Evolutionary conservation across 2,888 invertebrate species (phyloP), one percentile per base, ranked within the genome.

Genomic region (Drosophila mettleri): DNA sequence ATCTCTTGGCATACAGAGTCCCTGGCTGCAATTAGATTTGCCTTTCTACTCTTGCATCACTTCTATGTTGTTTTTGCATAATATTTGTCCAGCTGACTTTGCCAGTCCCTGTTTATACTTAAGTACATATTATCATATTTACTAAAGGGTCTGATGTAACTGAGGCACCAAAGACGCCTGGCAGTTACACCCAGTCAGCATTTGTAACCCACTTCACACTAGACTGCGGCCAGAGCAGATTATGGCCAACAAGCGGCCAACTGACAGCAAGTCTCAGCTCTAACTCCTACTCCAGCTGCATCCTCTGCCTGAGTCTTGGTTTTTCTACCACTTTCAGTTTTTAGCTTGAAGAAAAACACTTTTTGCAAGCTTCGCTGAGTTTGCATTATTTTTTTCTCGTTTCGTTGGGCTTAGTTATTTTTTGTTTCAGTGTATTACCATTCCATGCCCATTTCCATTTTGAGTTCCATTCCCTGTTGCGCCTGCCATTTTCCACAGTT

Each of bases 351-450:
- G 68, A 66, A 80, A 73, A 80, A 80, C 70, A 52, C 60, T 85
- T 78, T 79, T 82, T 72, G 80, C 77, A 84, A 86, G 88, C 88
- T 86, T 88, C 73, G 88, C 24, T 88, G 89, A 73, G 74, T 88
- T 84, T 76, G 51, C 62, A 71, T 67, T 20, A 33, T 14, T 48
- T 27, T 60, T 70, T 51, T 70, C 64, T 24, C 63, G 14, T 60
- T 10, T 34, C 22, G 22, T 41, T 39, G 2, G 29, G 33, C 41
- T 48, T 34, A 38, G 39, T 39, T 39, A n/a, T 53, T 54, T 54
- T 14, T 18, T 12, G n/a, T 53, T 53, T 39, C 14, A 31, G n/a
- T 33, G 43, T 45, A 24, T 24, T 16, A 20, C 54, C 45, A 80
- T 70, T 80, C 48, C 74, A 60, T 74, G 74, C 51, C 46, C 72